Conservation (phyloP, 2,797 vertebrate species). For the Xenentodon cancila region DNA sequence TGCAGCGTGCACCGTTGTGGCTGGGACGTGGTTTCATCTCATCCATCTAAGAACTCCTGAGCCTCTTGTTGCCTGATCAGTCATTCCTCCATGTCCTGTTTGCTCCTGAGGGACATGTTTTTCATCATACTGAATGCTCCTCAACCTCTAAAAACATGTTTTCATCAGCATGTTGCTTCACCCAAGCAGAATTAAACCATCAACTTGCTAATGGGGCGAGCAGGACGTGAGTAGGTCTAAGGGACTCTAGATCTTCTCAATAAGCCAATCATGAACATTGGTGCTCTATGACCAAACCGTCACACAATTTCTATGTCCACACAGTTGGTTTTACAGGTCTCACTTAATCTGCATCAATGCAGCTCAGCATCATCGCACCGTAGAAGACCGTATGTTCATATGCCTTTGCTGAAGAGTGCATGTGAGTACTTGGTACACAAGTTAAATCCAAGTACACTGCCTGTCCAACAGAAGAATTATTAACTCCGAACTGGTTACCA, state of each 20-base stretch:
- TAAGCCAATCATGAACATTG: too few species aligned
- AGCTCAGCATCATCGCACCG: too few species aligned
- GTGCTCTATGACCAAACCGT: too few species aligned
- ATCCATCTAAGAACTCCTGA: slow-evolving; percentile 19
- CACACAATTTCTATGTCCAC: too few species aligned
- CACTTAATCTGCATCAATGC: too few species aligned
- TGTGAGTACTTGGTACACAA: too few species aligned
- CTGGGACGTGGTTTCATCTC: slow-evolving; percentile 28
- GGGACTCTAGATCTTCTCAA: slow-evolving; percentile 9
- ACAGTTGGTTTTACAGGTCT: too few species aligned
- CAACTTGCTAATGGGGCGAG: slow-evolving; percentile 34
- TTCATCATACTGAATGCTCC: slow-evolving; percentile 23
- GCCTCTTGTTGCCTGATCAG: slow-evolving; percentile 30
- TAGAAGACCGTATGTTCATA: too few species aligned
- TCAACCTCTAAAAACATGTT: slow-evolving; percentile 20
- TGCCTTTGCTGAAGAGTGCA: too few species aligned
- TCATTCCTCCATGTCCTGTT: background rate
- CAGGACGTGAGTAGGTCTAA: slow-evolving; percentile 24
- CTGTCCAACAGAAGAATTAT: too few species aligned
- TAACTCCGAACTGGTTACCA: too few species aligned
- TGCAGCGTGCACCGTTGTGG: slow-evolving; percentile 34
- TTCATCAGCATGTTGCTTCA: slow-evolving; percentile 38
- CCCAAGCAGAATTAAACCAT: slow-evolving; percentile 38
- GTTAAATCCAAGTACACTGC: too few species aligned
- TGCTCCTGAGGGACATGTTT: background rate